phyloP scores from a whole-genome alignment of 1,140 invertebrate species.

The Drosophila mojavensis region DNA sequence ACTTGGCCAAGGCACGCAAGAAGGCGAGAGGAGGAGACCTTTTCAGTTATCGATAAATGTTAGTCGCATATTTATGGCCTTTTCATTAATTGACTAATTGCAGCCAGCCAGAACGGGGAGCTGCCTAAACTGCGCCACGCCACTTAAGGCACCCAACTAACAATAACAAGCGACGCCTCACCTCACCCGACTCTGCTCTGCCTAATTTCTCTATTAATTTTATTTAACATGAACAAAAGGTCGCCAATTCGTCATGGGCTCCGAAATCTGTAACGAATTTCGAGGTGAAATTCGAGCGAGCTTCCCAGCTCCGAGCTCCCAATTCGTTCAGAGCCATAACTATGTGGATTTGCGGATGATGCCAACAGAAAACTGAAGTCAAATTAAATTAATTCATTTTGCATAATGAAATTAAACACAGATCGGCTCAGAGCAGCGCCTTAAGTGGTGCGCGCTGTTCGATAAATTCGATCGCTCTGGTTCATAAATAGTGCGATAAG shows the following conservation, averaged over 20 bases:
- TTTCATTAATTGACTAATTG: conserved; percentile 81
- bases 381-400: conserved; percentile 70
- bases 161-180: conserved; percentile 13
- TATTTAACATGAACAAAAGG: conserved; percentile 62
- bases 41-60: conserved; percentile 58
- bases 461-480: conserved; percentile 48
- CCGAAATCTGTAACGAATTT: conserved; percentile 64
- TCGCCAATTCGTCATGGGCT: conserved; percentile 67
- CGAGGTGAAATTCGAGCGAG: conserved; percentile 47
- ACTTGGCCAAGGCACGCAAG: too few species aligned
- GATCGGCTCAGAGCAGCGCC: conserved; percentile 41
- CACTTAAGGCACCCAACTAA: conserved; percentile 71
- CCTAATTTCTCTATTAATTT: conserved; percentile 81
- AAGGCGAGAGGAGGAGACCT: conserved; percentile 29
- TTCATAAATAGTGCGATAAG: conserved; percentile 81
- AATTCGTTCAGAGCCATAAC: conserved; percentile 73
- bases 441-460: conserved; percentile 68
- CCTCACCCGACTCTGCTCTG: neutral
- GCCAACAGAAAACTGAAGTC: conserved; percentile 61
- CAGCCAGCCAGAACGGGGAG: conserved; percentile 40
- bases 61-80: conserved; percentile 70
- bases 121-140: conserved; percentile 49
- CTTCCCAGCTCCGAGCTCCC: conserved; percentile 3
- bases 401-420: conserved; percentile 78
- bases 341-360: conserved; percentile 71